Conservation (phyloP, 2,888 invertebrate species). For the Penaeus monodon region DNA sequence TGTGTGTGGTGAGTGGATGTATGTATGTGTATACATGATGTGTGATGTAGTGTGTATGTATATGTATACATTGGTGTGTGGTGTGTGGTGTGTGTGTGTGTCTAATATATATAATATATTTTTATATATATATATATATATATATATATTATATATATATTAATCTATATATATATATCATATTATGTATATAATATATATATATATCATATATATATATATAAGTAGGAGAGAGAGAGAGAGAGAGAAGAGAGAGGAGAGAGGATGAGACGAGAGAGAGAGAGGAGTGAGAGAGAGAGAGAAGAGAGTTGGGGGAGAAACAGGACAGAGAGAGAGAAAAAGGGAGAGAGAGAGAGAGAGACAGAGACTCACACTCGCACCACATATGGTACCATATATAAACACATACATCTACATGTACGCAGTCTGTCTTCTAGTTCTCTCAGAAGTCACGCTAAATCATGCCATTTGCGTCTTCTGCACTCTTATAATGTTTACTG, state of each 20-base stretch:
- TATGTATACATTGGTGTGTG: neutral
- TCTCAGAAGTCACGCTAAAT: too few species aligned
- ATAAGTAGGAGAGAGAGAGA: neutral
- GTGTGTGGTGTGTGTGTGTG: neutral
- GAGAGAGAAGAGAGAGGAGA: neutral
- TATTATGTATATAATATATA: too few species aligned
- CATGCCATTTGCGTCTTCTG: too few species aligned
- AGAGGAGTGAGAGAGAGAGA: neutral
- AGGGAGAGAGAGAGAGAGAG: neutral
- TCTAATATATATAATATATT: neutral
- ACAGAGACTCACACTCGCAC: too few species aligned
- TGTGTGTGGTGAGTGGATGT: too few species aligned
- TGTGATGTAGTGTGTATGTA: constrained; percentile 26
- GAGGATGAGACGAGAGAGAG: neutral
- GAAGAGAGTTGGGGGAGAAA: neutral
- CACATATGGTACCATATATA: neutral
- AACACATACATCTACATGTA: neutral
- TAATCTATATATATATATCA: constrained; percentile 1
- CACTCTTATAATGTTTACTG: too few species aligned
- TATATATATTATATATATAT: constrained; percentile 14
- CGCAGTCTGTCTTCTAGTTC: too few species aligned
- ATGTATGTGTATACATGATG: constrained; percentile 26
- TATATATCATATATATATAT: neutral
- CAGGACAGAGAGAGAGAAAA: neutral
- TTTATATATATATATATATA: constrained; percentile 7